Evolutionary conservation across 2,888 invertebrate species (phyloP).

Genomic region (Herminia tarsipennalis): DNA sequence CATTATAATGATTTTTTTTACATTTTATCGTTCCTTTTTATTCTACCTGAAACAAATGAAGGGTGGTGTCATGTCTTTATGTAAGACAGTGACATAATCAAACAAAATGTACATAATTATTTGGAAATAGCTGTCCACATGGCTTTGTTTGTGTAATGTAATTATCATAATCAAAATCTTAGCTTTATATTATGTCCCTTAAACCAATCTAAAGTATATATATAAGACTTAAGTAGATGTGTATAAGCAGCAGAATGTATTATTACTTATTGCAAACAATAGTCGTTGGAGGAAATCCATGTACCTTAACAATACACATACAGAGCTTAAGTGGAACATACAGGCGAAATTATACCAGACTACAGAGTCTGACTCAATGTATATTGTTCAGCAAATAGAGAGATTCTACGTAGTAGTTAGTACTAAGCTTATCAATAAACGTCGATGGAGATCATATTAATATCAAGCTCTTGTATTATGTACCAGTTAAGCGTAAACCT

Average conservation of each 20-base stretch:
- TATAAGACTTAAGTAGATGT: not conserved
- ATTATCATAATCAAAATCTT: no score
- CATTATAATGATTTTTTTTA: conserved; percentile 70
- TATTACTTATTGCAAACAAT: conserved; percentile 30
- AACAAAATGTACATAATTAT: not conserved
- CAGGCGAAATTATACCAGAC: conserved; percentile 33
- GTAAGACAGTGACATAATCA: conserved; percentile 13
- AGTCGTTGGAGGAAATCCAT: conserved; percentile 32
- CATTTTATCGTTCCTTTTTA: conserved; percentile 58
- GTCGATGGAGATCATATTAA: not conserved
- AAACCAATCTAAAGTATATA: not conserved
- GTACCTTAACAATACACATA: conserved; percentile 29
- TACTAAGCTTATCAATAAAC: conserved; percentile 3
- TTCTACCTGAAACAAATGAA: conserved; percentile 65
- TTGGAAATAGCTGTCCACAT: no score
- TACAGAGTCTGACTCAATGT: conserved; percentile 26
- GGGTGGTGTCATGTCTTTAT: conserved; percentile 12
- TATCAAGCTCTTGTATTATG: not conserved
- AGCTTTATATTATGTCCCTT: no score
- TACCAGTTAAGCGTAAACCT: not conserved
- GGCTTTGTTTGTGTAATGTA: no score
- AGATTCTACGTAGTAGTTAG: conserved; percentile 4
- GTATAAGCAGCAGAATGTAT: conserved; percentile 9
- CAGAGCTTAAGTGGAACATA: conserved; percentile 30
- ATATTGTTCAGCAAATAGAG: conserved; percentile 37